Conservation (phyloP, 2,888 invertebrate species). For the Pammene fasciana region DNA sequence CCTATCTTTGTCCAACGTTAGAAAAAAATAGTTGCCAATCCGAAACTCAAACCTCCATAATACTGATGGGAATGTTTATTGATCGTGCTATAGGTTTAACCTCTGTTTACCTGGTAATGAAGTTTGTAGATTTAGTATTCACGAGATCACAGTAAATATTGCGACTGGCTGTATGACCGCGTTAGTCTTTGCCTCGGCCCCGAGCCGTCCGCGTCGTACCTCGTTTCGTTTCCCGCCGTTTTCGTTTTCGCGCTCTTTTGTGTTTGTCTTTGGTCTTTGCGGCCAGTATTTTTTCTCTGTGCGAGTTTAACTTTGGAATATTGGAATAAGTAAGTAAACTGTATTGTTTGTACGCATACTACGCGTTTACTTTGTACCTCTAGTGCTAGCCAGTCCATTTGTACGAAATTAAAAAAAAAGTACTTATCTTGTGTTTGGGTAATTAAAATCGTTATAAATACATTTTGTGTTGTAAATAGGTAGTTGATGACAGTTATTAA, state of each 20-base stretch:
- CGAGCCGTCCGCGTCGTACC: slow-evolving; percentile 19
- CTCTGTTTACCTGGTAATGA: slow-evolving; percentile 4
- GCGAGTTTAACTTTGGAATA: slow-evolving; percentile 20
- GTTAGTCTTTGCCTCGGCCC: slow-evolving; percentile 35
- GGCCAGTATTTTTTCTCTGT: slow-evolving; percentile 27
- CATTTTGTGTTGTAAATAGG: slow-evolving; percentile 3
- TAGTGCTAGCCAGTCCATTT: too few relatives aligned
- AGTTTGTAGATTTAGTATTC: slow-evolving; percentile 11
- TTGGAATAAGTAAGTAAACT: slow-evolving; percentile 27
- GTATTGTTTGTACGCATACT: not conserved
- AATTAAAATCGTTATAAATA: not conserved
- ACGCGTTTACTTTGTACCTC: too few relatives aligned
- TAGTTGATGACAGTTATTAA: slow-evolving; percentile 8
- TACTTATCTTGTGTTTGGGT: not conserved
- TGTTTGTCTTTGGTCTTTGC: slow-evolving; percentile 30
- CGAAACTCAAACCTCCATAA: not conserved
- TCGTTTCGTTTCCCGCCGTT: slow-evolving; percentile 35
- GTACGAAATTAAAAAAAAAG: too few relatives aligned
- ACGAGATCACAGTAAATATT: slow-evolving; percentile 22
- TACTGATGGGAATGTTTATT: not conserved
- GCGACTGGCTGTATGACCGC: slow-evolving; percentile 15
- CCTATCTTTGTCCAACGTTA: too few relatives aligned
- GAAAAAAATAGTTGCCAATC: not conserved
- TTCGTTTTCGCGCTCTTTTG: slow-evolving; percentile 28
- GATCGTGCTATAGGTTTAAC: not conserved